Evolutionary conservation across 2,797 vertebrate species (phyloP), one percentile per base, ranked within the genome.

Genomic region (Diceros bicornis): DNA sequence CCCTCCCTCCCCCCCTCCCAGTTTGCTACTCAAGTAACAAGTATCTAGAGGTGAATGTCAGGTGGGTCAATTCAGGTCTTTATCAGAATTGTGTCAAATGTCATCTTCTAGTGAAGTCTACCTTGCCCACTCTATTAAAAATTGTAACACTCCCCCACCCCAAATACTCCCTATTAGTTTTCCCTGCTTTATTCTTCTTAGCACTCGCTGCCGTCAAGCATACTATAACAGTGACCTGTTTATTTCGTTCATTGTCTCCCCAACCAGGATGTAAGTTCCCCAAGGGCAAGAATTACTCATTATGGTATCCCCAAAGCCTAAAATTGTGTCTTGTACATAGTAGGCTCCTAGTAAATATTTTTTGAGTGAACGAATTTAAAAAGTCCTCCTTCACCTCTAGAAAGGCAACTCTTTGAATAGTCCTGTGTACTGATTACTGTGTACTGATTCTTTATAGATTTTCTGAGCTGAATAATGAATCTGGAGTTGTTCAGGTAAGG

Each of bases 401-500:
- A 62, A 85, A 52, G 25, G 25, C 25, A 94, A 41, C n/a, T 94
- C 64, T 74, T 74, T 89, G 47, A 92, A 77, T 13, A 37, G 7
- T 62, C 72, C 34, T 71, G 11, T 77, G 25, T 32, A 75, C 52
- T 77, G 32, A 12, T 83, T 83, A 62, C 23, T 50, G 21, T 52
- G 12, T 86, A 95, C 87, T 69, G 68, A 69, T 59, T 83, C 27
- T 59, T 87, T 66, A 41, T 59, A 75, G 37, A 68, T 92, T 92
- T 96, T 85, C 25, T 69, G 81, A 32, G 68, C 4, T 94, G 50
- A 86, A 7, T 59, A 92, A 57, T 71, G 44, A 27, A 92, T 55
- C 57, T 82, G 25, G 14, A 62, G 16, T 69, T 87, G 77, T 12
- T 55, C 32, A 50, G 21, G 59, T 68, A 90, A 92, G 61, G 7